A percentile compares a stretch with the other conserved stretches of the same genome.
These are phyloP conservation scores for Sakesphorus luctuosus DNA, from an alignment of 2,113 vertebrate genomes.

Conservation along the genomic window DNA sequence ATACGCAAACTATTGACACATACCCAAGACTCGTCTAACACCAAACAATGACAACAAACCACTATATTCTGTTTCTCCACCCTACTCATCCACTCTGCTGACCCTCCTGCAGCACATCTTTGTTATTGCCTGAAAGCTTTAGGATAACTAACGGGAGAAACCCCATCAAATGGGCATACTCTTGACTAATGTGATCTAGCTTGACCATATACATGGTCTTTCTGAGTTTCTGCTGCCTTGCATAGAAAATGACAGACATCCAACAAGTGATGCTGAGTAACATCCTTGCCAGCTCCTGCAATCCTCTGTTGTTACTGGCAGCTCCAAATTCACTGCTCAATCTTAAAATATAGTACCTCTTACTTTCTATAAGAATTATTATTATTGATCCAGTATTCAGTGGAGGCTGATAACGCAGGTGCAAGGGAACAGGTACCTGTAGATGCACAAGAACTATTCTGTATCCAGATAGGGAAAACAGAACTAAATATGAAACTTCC, in stretches of 20 bases:
- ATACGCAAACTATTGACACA: not conserved
- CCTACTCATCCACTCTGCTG: not conserved
- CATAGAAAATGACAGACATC: not conserved
- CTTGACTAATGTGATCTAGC: not conserved
- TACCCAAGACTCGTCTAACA: not conserved
- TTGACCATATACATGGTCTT: not conserved
- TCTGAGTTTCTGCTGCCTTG: not conserved
- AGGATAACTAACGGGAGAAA: not conserved
- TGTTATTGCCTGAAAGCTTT: not conserved
- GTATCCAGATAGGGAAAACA: not conserved
- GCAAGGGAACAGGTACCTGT: not conserved
- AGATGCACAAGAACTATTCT: not conserved
- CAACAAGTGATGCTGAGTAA: not conserved
- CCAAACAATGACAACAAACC: not conserved
- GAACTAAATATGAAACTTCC: not conserved
- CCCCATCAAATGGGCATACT: not conserved
- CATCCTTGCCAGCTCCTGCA: not conserved
- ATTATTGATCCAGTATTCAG: not conserved
- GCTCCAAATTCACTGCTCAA: not conserved
- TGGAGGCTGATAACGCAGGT: not conserved
- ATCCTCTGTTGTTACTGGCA: not conserved
- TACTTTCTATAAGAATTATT: not conserved
- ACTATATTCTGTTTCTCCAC: not conserved
- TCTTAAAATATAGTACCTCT: not conserved
- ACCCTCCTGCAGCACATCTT: not conserved